phyloP scores from a whole-genome alignment of 2,113 vertebrate species.

The Aix galericulata region DNA sequence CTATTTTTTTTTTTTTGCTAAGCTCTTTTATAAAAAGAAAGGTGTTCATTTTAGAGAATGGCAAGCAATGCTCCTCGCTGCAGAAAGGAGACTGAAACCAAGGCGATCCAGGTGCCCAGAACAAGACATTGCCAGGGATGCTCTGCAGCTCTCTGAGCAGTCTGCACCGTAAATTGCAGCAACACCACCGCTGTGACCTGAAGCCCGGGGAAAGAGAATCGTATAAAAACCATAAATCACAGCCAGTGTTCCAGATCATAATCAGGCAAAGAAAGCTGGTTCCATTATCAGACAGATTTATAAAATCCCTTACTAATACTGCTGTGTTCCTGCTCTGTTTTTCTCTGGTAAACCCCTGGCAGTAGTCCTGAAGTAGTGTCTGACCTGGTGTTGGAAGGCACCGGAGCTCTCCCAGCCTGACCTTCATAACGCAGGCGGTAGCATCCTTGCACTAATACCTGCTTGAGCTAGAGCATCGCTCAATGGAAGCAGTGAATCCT shows the following conservation, averaged over 20 bases:
- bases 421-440: accelerated
- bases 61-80: slow-evolving; percentile 44
- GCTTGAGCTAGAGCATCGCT: neutral
- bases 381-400: neutral
- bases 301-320: slow-evolving; percentile 66
- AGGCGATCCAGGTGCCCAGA: slow-evolving; percentile 72
- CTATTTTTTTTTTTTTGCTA: neutral
- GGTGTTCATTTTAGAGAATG: neutral
- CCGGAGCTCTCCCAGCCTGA: neutral
- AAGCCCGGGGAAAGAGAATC: slow-evolving; percentile 78
- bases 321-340: slow-evolving; percentile 9
- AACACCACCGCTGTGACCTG: slow-evolving; percentile 71
- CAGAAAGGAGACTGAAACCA: slow-evolving; percentile 51
- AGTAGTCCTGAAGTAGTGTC: neutral
- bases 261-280: slow-evolving; percentile 80
- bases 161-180: slow-evolving; percentile 70
- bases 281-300: slow-evolving; percentile 70
- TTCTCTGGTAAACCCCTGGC: neutral
- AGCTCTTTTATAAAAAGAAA: slow-evolving; percentile 11
- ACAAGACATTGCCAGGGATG: slow-evolving; percentile 75
- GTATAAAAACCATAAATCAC: slow-evolving; percentile 84
- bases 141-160: slow-evolving; percentile 59
- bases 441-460: neutral
- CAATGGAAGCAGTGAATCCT: neutral
- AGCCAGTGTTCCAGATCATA: slow-evolving; percentile 70